Evolutionary conservation across 2,113 vertebrate species (phyloP).

Genomic region (Alethe diademata): DNA sequence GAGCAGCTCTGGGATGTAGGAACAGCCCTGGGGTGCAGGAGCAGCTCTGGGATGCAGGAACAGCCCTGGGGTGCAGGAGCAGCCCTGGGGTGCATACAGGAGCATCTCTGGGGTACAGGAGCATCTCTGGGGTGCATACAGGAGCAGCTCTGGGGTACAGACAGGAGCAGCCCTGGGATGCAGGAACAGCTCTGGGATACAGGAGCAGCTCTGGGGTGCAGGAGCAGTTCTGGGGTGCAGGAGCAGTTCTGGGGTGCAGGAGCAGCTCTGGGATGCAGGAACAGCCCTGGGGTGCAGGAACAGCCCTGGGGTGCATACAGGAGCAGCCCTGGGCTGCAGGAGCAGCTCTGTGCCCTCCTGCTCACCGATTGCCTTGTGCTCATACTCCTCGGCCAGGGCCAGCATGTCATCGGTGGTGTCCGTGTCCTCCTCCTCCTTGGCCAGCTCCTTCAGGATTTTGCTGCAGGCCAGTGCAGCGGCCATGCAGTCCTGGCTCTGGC

Average conservation of each 20-base stretch:
- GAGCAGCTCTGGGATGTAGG: not conserved
- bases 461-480: conserved; percentile 87
- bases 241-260: too few species aligned
- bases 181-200: not conserved
- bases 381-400: conserved; percentile 80
- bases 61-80: not conserved
- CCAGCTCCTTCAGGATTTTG: conserved; percentile 91
- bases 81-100: too few species aligned
- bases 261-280: too few species aligned
- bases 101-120: not conserved
- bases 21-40: not conserved
- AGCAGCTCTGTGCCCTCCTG: not conserved
- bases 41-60: not conserved
- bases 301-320: not conserved
- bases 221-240: not conserved
- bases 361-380: conserved; percentile 87
- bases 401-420: conserved; percentile 82
- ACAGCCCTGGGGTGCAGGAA: not conserved
- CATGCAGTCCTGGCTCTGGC: conserved; percentile 83
- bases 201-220: not conserved
- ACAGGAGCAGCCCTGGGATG: too few species aligned
- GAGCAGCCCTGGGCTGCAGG: too few species aligned
- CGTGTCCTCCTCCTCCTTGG: conserved; percentile 80
- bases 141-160: not conserved
- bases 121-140: not conserved